Conservation (phyloP, 2,113 vertebrate species). For the Marmota monax region DNA sequence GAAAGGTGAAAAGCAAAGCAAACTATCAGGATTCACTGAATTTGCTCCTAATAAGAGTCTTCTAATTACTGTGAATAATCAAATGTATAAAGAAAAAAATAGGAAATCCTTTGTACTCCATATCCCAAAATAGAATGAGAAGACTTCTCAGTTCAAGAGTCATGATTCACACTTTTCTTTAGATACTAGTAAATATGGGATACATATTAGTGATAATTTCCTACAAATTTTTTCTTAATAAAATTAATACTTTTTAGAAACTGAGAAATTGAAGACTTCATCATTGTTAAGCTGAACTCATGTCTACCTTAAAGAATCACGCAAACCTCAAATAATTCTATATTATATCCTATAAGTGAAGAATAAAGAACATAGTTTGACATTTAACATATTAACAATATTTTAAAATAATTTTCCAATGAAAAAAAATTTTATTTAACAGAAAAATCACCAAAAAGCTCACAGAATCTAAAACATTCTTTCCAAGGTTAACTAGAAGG, state of each 20-base stretch:
- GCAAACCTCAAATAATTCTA: not conserved
- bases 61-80: conserved; percentile 12
- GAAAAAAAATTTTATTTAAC: not conserved
- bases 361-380: not conserved
- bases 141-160: not conserved
- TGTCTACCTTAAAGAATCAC: not conserved
- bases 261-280: not conserved
- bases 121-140: not conserved
- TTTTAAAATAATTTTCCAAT: not conserved
- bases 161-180: not conserved
- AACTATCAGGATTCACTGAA: not conserved
- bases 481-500: not conserved
- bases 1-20: conserved; percentile 24
- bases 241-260: conserved; percentile 48
- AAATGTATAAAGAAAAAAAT: not conserved
- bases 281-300: not conserved
- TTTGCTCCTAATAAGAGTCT: not conserved
- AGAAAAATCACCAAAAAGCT: conserved; percentile 16
- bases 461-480: not conserved
- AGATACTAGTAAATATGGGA: not conserved
- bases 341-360: not conserved
- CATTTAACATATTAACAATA: conserved; percentile 20
- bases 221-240: not conserved
- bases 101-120: not conserved
- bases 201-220: not conserved